These are phyloP conservation scores for Lepetodrilus schrolli DNA, from an alignment of 2,888 invertebrate genomes.

Conservation along the genomic window DNA sequence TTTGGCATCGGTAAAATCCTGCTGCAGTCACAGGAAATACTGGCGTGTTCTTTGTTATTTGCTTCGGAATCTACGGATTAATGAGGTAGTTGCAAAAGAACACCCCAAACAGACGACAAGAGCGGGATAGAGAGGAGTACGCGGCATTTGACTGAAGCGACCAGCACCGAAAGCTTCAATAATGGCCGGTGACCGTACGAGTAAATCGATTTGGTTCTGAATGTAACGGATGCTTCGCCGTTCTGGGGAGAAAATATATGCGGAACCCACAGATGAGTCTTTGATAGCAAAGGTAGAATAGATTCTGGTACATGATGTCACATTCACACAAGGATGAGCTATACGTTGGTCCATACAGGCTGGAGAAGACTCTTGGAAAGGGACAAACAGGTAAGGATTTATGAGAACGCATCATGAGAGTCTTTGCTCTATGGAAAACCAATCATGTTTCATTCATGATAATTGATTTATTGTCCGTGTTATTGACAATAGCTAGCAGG, in stretches of 20 bases:
- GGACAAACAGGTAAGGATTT: constrained; percentile 94
- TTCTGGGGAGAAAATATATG: constrained; percentile 23
- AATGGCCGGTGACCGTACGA: constrained; percentile 12
- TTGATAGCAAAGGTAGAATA: constrained; percentile 8
- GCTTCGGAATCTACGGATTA: constrained; percentile 20
- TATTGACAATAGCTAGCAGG: neutral
- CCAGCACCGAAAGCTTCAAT: neutral
- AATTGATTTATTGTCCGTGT: neutral
- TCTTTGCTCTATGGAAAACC: neutral
- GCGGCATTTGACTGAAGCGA: neutral
- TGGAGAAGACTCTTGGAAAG: constrained; percentile 99
- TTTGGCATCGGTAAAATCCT: constrained; percentile 16
- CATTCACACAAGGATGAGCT: constrained; percentile 76
- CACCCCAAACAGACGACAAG: neutral
- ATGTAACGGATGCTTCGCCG: neutral
- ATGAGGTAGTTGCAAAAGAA: constrained; percentile 17
- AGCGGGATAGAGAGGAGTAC: neutral
- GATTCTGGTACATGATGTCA: constrained; percentile 38
- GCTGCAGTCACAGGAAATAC: neutral
- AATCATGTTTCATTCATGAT: constrained; percentile 22
- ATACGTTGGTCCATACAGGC: constrained; percentile 98
- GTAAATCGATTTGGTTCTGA: constrained; percentile 7
- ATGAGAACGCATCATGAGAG: neutral
- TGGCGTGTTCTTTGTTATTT: constrained; percentile 22
- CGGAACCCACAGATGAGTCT: constrained; percentile 26